phyloP scores from a whole-genome alignment of 2,888 invertebrate genomes.

The Acanthosoma haemorrhoidale region DNA sequence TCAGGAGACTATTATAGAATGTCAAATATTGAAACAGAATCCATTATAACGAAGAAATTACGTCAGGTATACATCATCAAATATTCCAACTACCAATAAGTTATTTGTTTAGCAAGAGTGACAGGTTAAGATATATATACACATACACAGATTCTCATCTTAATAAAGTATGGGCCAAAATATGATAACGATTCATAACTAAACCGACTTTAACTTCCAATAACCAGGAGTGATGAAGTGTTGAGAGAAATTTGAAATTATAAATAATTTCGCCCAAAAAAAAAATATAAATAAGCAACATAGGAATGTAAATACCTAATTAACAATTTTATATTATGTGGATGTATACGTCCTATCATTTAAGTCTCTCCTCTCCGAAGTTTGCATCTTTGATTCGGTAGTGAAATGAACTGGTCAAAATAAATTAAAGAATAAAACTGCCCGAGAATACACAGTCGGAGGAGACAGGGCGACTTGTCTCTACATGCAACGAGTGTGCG shows the following conservation, averaged over 20 bases:
- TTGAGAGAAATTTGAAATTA: not conserved
- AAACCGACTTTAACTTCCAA: not conserved
- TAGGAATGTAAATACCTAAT: not conserved
- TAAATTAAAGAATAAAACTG: not conserved
- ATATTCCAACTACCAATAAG: not conserved
- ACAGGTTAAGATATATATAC: slow-evolving; percentile 17
- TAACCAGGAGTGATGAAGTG: not conserved
- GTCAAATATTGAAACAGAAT: slow-evolving; percentile 3
- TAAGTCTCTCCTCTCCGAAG: not conserved
- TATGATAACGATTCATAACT: not conserved
- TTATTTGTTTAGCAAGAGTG: not conserved
- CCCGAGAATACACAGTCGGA: not conserved
- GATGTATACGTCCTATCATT: not conserved
- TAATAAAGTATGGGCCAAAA: not conserved
- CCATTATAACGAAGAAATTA: not conserved
- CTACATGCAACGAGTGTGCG: not conserved
- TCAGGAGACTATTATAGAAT: not conserved
- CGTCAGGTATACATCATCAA: not conserved
- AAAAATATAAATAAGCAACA: not conserved
- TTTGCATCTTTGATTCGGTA: not conserved
- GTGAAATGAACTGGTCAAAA: not conserved
- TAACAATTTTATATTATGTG: not conserved
- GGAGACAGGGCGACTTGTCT: slow-evolving; percentile 17
- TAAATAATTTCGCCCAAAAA: slow-evolving; percentile 12
- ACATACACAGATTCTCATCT: not conserved